Conservation (phyloP, 2,888 invertebrate species). For the Odontomyia ornata region DNA sequence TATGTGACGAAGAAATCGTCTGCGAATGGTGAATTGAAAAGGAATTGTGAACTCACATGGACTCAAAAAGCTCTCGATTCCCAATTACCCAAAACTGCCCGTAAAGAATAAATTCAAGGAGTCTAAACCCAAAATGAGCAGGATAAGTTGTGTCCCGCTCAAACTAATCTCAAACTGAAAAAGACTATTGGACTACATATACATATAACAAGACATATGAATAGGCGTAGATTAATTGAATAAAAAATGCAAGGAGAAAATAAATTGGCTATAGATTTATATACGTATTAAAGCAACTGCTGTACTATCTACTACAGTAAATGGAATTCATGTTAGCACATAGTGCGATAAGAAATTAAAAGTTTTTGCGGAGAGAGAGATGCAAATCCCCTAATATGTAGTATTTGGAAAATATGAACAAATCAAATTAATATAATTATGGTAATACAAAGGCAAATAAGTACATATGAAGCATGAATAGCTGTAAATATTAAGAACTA, state of each 20-base stretch:
- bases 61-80: too few species aligned
- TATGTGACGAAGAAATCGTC: not conserved
- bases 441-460: slow-evolving; percentile 26
- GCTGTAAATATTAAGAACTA: slow-evolving; percentile 37
- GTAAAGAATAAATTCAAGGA: too few species aligned
- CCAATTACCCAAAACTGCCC: too few species aligned
- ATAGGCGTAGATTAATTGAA: not conserved
- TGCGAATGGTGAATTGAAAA: not conserved
- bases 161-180: not conserved
- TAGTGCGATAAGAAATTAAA: slow-evolving; percentile 27
- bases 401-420: slow-evolving; percentile 26
- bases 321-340: slow-evolving; percentile 19
- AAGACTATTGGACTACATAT: slow-evolving; percentile 21
- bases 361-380: slow-evolving; percentile 29
- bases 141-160: too few species aligned
- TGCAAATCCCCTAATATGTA: slow-evolving; percentile 32
- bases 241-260: not conserved
- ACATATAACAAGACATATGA: not conserved
- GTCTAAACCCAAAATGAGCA: too few species aligned
- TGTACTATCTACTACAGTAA: slow-evolving; percentile 17
- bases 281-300: slow-evolving; percentile 28
- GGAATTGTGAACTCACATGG: slow-evolving; percentile 4
- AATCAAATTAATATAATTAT: slow-evolving; percentile 4
- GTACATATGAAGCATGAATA: slow-evolving; percentile 17
- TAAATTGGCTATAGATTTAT: slow-evolving; percentile 40